Percentiles rank a stretch among this genome's conserved stretches.
Evolutionary conservation across 2,888 invertebrate genomes (phyloP).

Genomic region (Thereva nobilitata): DNA sequence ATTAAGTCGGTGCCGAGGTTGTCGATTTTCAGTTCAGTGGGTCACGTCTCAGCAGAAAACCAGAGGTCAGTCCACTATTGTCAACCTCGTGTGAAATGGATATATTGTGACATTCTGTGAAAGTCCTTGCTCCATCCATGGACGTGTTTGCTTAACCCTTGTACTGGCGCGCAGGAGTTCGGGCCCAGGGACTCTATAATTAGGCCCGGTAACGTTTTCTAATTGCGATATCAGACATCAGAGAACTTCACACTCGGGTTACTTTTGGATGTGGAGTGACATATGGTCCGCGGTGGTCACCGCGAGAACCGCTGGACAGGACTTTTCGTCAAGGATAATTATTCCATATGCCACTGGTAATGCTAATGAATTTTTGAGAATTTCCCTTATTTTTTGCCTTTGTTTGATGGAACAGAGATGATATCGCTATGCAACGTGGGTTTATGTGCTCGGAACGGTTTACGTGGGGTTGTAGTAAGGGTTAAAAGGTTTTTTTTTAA

Average conservation of each 20-base stretch:
- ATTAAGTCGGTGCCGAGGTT: background rate
- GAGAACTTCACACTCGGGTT: conserved; percentile 38
- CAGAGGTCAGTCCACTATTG: background rate
- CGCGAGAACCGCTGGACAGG: conserved; percentile 14
- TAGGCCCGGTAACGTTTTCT: conserved; percentile 1
- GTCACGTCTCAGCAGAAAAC: conserved; percentile 24
- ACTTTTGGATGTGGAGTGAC: conserved; percentile 22
- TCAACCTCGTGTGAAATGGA: background rate
- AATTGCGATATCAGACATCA: conserved; percentile 21
- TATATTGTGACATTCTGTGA: background rate
- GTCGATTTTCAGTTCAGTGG: conserved; percentile 33
- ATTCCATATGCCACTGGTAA: conserved; percentile 26
- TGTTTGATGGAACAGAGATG: background rate
- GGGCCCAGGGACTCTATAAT: background rate
- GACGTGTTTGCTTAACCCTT: background rate
- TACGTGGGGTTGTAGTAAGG: too few relatives aligned
- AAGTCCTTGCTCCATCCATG: background rate
- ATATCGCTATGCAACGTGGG: conserved; percentile 11
- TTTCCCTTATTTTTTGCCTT: background rate
- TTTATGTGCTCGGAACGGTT: too few relatives aligned
- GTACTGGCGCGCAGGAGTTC: too few relatives aligned
- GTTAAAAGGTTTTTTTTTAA: too few relatives aligned
- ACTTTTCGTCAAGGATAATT: background rate
- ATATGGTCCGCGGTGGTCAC: conserved; percentile 26
- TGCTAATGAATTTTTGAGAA: conserved; percentile 33